Evolutionary conservation across 2,797 vertebrate species (phyloP).

Genomic region (Halcyon leucocephala): DNA sequence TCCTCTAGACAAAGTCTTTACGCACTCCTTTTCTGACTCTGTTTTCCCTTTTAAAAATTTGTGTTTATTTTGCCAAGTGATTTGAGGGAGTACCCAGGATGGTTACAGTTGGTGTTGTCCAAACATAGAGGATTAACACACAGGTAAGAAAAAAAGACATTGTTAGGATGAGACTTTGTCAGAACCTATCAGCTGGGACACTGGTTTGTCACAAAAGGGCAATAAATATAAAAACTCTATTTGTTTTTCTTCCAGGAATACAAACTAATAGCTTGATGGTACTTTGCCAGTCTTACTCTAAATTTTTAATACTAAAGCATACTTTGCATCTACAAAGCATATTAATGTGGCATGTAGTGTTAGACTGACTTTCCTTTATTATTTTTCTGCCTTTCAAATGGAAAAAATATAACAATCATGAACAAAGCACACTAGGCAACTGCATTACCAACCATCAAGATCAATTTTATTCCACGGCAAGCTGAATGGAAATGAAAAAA

Average conservation of each 20-base stretch:
- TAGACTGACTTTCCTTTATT: neutral
- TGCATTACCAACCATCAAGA: neutral
- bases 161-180: neutral
- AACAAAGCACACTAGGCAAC: neutral
- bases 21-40: rapidly evolving
- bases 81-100: neutral
- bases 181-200: neutral
- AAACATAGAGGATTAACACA: neutral
- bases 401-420: neutral
- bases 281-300: neutral
- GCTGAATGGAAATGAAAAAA: neutral
- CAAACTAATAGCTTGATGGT: neutral
- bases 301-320: neutral
- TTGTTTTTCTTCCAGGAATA: neutral
- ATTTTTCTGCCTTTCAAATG: slow-evolving; percentile 7
- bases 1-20: neutral
- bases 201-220: neutral
- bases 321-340: neutral
- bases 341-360: neutral
- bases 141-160: neutral
- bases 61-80: neutral
- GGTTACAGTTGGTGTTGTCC: neutral
- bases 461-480: neutral
- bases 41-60: neutral
- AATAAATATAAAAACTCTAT: neutral